Evolutionary conservation across 2,797 vertebrate genomes (phyloP).

Genomic region (Pelobates cultripes): DNA sequence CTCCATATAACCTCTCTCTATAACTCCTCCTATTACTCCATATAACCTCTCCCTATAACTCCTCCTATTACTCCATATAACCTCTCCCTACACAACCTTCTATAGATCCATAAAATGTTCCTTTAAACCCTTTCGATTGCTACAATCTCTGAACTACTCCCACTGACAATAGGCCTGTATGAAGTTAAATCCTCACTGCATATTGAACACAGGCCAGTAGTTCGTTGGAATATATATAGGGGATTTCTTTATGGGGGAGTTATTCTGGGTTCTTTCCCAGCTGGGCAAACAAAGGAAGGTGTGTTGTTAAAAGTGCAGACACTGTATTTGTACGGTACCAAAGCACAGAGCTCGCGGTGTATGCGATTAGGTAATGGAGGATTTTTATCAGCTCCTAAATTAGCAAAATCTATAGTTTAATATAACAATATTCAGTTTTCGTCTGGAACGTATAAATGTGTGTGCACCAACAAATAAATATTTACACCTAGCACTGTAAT

Average conservation of each 20-base stretch:
- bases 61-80: constrained; percentile 26
- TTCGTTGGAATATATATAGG: constrained; percentile 32
- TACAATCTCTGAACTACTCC: not conserved
- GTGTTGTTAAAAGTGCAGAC: constrained; percentile 19
- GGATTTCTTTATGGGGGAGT: constrained; percentile 49
- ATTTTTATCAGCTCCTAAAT: too few species aligned
- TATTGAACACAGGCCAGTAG: constrained; percentile 35
- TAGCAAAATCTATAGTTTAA: too few species aligned
- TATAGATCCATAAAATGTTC: constrained; percentile 10
- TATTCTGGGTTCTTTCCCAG: constrained; percentile 45
- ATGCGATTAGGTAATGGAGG: too few species aligned
- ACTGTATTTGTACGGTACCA: not conserved
- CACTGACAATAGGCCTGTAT: not conserved
- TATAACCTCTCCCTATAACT: constrained; percentile 18
- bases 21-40: constrained; percentile 4
- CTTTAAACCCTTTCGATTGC: not conserved
- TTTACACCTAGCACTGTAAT: too few species aligned
- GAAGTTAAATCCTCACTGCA: not conserved
- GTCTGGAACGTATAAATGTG: too few species aligned
- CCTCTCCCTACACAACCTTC: constrained; percentile 17
- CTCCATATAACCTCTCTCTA: constrained; percentile 5
- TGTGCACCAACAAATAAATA: too few species aligned
- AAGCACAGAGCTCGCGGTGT: not conserved
- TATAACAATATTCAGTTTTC: too few species aligned
- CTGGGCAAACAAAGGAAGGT: constrained; percentile 37